Evolutionary conservation across 1,140 invertebrate genomes (phyloP).

Genomic region (Neotoxoptera formosana): DNA sequence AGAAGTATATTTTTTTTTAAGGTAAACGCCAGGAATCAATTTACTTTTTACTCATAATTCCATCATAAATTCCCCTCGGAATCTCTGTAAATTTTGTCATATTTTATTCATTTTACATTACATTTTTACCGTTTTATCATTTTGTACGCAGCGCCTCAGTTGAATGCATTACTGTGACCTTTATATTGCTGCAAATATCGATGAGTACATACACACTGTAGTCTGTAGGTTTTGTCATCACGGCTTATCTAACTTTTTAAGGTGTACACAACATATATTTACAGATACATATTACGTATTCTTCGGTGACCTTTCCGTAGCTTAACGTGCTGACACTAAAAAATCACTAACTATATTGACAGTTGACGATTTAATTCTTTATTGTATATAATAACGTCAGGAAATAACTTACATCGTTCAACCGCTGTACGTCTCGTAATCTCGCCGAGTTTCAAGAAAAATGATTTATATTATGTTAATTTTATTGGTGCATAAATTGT

Average conservation of each 20-base stretch:
- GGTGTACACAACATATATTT: neutral
- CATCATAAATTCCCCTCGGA: neutral
- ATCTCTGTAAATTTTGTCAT: neutral
- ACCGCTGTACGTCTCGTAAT: neutral
- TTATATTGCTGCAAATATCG: neutral
- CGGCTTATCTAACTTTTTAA: neutral
- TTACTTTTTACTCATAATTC: conserved; percentile 18
- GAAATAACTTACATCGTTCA: neutral
- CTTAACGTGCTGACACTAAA: neutral
- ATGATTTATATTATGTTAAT: neutral
- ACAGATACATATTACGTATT: neutral
- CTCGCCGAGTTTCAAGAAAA: neutral
- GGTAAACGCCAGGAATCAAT: neutral
- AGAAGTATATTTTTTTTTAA: neutral
- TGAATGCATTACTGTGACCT: neutral
- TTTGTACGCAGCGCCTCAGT: neutral
- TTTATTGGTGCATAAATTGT: neutral
- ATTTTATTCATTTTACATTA: conserved; percentile 10
- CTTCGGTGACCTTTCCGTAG: neutral
- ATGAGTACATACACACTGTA: neutral
- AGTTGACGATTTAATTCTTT: neutral
- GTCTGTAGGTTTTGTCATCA: neutral
- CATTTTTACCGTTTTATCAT: neutral
- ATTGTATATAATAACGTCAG: neutral
- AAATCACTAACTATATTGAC: neutral